These are phyloP conservation scores for Euleptes europaea DNA, from an alignment of 2,113 vertebrate genomes.

Conservation along the genomic window DNA sequence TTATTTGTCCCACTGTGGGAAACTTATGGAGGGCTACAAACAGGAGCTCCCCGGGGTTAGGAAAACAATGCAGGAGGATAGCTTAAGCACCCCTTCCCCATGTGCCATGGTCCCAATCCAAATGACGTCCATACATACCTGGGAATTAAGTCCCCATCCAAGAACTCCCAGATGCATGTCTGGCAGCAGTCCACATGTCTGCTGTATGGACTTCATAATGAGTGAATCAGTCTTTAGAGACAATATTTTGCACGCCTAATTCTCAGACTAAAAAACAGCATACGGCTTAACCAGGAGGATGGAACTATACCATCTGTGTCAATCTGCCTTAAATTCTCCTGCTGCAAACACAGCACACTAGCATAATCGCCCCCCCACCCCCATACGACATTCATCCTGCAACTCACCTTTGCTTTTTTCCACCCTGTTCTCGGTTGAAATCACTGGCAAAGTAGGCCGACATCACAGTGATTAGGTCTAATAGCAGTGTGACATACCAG, in stretches of 20 bases:
- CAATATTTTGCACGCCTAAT: neutral
- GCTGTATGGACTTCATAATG: too few relatives aligned
- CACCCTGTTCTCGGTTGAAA: conserved; percentile 57
- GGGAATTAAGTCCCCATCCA: too few relatives aligned
- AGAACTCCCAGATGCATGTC: too few relatives aligned
- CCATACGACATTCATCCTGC: neutral
- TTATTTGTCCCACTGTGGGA: too few relatives aligned
- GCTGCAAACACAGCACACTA: neutral
- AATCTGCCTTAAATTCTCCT: neutral
- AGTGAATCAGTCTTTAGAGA: neutral
- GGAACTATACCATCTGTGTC: neutral
- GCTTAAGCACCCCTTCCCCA: too few relatives aligned
- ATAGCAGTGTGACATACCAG: conserved; percentile 69
- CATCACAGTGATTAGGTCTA: conserved; percentile 68
- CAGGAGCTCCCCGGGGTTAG: too few relatives aligned
- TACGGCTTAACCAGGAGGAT: neutral
- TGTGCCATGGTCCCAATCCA: too few relatives aligned
- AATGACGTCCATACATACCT: too few relatives aligned
- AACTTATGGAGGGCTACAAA: too few relatives aligned
- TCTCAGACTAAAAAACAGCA: neutral
- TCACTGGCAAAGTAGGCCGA: conserved; percentile 71
- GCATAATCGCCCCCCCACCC: neutral
- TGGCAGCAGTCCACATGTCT: too few relatives aligned
- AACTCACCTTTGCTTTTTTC: conserved; percentile 68
- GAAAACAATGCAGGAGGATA: too few relatives aligned